A percentile compares a stretch with the other conserved stretches of the same genome.
These are phyloP conservation scores for Caenorhabditis latens DNA, from an alignment of 1,140 invertebrate genomes.

Conservation along the genomic window DNA sequence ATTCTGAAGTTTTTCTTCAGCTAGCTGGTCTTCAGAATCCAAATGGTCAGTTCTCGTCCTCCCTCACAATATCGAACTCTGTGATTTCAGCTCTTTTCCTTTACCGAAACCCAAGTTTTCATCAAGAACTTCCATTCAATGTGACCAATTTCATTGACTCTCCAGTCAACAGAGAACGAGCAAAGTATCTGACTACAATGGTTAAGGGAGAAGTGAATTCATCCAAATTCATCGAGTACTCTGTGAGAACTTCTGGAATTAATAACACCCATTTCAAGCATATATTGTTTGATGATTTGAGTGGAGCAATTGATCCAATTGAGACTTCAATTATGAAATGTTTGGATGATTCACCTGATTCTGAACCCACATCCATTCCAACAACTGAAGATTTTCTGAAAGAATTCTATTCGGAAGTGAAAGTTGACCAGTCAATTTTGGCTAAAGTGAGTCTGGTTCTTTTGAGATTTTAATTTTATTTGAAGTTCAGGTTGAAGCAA, in stretches of 20 bases:
- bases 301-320: constrained; percentile 18
- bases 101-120: constrained; percentile 44
- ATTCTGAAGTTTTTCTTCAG: constrained; percentile 33
- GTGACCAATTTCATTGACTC: constrained; percentile 35
- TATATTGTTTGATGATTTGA: constrained; percentile 30
- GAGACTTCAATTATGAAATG: neutral
- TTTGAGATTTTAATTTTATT: neutral
- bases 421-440: neutral
- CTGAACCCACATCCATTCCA: neutral
- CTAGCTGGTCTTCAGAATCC: constrained; percentile 21
- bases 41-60: neutral
- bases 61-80: neutral
- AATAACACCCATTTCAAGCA: constrained; percentile 44
- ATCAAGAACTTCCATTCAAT: constrained; percentile 41
- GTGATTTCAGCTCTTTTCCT: constrained; percentile 3
- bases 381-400: neutral
- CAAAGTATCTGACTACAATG: constrained; percentile 35
- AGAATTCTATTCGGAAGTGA: neutral
- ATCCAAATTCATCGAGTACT: constrained; percentile 35
- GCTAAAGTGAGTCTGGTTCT: neutral
- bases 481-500: constrained; percentile 3
- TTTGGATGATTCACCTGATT: neutral
- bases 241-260: constrained; percentile 37
- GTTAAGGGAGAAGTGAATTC: neutral
- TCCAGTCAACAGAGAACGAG: constrained; percentile 32